These are phyloP conservation scores for Bostrychus sinensis DNA, from an alignment of 2,113 vertebrate genomes.

Conservation along the genomic window DNA sequence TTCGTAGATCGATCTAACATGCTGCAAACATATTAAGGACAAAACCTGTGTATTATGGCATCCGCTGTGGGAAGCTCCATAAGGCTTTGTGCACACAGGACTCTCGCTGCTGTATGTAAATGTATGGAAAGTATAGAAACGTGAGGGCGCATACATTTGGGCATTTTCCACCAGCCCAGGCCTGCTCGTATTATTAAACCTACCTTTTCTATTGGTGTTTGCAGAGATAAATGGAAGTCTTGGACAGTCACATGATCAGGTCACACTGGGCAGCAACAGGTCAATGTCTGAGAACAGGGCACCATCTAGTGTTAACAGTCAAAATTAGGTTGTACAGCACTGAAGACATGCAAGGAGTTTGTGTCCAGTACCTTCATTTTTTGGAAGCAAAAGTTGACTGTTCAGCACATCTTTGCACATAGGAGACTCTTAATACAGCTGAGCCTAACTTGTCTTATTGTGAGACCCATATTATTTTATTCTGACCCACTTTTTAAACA, in stretches of 20 bases:
- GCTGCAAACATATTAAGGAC: no score
- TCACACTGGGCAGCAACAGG: constrained; percentile 55
- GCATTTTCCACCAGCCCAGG: no score
- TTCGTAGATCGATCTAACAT: constrained; percentile 32
- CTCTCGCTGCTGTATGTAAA: constrained; percentile 56
- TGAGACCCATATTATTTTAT: no score
- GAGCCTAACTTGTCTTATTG: no score
- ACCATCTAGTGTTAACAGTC: constrained; percentile 70
- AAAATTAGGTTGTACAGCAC: neutral
- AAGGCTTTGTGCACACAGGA: constrained; percentile 4
- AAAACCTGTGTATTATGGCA: no score
- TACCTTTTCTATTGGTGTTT: neutral
- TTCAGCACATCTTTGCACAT: no score
- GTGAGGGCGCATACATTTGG: constrained; percentile 58
- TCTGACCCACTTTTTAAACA: no score
- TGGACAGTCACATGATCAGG: constrained; percentile 12
- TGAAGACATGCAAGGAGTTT: no score
- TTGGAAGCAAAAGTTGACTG: no score
- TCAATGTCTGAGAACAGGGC: constrained; percentile 63
- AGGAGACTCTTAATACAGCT: no score
- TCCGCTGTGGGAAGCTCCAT: no score
- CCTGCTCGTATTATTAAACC: constrained; percentile 6
- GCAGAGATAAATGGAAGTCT: neutral
- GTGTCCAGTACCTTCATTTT: neutral
- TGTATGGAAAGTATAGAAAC: constrained; percentile 50